Conservation (phyloP, 1,140 invertebrate genomes). For the Drosophila pseudoobscura region DNA sequence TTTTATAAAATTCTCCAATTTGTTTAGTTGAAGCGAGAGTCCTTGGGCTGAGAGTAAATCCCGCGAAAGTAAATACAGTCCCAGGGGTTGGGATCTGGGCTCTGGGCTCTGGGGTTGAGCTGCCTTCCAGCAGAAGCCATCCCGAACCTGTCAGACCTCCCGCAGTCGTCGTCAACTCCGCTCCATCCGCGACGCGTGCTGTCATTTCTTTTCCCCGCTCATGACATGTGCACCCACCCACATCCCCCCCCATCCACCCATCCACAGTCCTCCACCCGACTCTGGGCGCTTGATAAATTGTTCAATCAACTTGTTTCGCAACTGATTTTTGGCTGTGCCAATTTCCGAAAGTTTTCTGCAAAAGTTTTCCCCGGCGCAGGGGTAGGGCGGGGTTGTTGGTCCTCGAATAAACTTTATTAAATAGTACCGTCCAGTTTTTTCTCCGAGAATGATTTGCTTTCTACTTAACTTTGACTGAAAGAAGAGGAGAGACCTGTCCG, state of each 20-base stretch:
- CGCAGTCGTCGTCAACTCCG: neutral
- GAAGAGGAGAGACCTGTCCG: neutral
- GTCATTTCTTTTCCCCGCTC: constrained; percentile 45
- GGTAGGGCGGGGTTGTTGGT: too few species aligned
- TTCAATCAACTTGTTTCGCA: constrained; percentile 80
- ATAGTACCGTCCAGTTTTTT: constrained; percentile 14
- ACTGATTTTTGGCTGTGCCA: constrained; percentile 68
- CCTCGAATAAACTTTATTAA: constrained; percentile 53
- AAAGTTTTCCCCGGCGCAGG: too few species aligned
- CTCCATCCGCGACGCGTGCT: constrained; percentile 48
- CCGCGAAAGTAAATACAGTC: constrained; percentile 55
- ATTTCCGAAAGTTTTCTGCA: constrained; percentile 41
- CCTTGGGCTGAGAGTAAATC: constrained; percentile 30
- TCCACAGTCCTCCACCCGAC: neutral
- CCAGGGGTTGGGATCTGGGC: too few species aligned
- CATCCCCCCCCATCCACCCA: constrained; percentile 10
- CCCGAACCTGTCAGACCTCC: too few species aligned
- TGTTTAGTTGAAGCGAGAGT: constrained; percentile 60
- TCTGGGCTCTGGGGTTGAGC: constrained; percentile 33
- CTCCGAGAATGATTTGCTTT: constrained; percentile 42
- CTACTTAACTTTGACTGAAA: constrained; percentile 36
- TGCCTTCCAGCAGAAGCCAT: neutral
- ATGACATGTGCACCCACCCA: constrained; percentile 48
- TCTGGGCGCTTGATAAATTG: constrained; percentile 60
- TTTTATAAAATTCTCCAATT: constrained; percentile 79